Percentiles rank a stretch among this genome's conserved stretches.
Evolutionary conservation across 2,797 vertebrate genomes (phyloP).

Genomic region (Oophaga sylvatica): DNA sequence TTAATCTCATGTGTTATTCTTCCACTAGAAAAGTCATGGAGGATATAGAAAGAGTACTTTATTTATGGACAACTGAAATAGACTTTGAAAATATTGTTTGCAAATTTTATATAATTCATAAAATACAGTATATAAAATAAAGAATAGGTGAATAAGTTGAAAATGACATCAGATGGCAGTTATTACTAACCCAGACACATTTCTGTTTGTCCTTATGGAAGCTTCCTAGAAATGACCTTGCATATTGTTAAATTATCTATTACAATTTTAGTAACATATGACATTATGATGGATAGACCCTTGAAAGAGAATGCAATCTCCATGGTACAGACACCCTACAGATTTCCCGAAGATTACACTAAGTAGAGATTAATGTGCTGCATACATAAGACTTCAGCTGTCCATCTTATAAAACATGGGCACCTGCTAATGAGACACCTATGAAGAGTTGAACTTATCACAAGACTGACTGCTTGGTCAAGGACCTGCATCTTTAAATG

Average conservation of each 20-base stretch:
- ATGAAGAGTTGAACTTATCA: constrained; percentile 43
- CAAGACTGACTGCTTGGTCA: constrained; percentile 52
- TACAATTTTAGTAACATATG: constrained; percentile 62
- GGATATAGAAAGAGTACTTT: too few species aligned
- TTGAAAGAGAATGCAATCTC: constrained; percentile 64
- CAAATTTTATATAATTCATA: too few species aligned
- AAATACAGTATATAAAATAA: too few species aligned
- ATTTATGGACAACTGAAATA: too few species aligned
- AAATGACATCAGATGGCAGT: too few species aligned
- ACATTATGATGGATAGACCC: constrained; percentile 66
- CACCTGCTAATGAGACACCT: constrained; percentile 28
- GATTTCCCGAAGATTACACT: constrained; percentile 64
- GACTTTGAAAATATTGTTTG: too few species aligned
- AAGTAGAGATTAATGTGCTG: constrained; percentile 51
- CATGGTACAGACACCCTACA: constrained; percentile 58
- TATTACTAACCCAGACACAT: too few species aligned
- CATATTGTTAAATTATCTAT: constrained; percentile 58
- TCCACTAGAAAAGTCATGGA: too few species aligned
- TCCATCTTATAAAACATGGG: constrained; percentile 25
- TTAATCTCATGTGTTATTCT: too few species aligned
- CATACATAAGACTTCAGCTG: constrained; percentile 64
- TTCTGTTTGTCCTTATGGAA: background rate
- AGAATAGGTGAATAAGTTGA: too few species aligned
- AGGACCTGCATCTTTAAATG: background rate
- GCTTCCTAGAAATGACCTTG: constrained; percentile 59